phyloP scores from a whole-genome alignment of 2,113 vertebrate species.

The Sebastes schlegelii region DNA sequence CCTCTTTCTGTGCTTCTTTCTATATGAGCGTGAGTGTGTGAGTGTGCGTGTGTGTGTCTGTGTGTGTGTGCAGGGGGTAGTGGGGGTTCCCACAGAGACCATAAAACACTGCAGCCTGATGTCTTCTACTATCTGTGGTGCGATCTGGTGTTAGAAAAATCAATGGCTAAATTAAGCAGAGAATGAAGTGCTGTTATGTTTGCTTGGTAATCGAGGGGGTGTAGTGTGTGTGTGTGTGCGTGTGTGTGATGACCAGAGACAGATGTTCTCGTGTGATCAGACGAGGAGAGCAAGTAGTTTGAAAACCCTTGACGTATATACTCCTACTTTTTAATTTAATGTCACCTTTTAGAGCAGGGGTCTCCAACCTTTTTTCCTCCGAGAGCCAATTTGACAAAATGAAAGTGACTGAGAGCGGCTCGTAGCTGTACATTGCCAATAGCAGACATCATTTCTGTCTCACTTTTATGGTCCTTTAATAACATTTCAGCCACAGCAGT shows the following conservation, averaged over 20 bases:
- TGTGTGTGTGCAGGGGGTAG: background rate
- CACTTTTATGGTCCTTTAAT: too few relatives aligned
- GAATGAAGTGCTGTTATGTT: constrained; percentile 67
- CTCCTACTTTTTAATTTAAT: too few relatives aligned
- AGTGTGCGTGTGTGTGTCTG: constrained; percentile 6
- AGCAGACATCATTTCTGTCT: too few relatives aligned
- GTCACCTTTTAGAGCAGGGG: background rate
- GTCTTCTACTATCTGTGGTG: constrained; percentile 52
- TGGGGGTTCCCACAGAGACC: constrained; percentile 29
- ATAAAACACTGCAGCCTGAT: constrained; percentile 65
- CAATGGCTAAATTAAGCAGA: constrained; percentile 74
- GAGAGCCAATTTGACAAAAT: too few relatives aligned
- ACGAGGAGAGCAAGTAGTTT: background rate
- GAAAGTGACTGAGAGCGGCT: too few relatives aligned
- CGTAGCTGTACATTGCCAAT: too few relatives aligned
- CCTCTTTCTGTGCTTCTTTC: constrained; percentile 24
- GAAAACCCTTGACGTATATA: background rate
- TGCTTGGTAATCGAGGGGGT: constrained; percentile 27
- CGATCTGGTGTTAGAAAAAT: constrained; percentile 69
- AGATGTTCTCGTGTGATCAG: background rate
- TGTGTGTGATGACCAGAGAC: background rate
- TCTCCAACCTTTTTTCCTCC: too few relatives aligned
- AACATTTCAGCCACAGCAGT: too few relatives aligned
- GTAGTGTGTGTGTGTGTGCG: constrained; percentile 1
- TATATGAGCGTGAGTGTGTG: constrained; percentile 8